phyloP scores from a whole-genome alignment of 2,113 vertebrate species.

The Gobiocypris rarus region DNA sequence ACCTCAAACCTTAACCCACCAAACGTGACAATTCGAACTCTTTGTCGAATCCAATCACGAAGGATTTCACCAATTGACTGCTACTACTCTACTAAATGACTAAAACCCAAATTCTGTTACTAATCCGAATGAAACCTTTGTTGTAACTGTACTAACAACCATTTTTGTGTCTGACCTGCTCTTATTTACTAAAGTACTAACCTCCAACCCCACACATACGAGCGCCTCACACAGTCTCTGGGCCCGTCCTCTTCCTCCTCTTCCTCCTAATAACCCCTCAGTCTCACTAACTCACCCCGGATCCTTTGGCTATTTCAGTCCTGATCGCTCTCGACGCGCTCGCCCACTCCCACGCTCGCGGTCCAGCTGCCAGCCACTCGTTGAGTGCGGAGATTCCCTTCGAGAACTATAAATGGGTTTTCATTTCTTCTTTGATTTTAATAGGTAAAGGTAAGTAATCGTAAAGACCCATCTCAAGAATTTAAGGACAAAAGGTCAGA shows the following conservation, averaged over 20 bases:
- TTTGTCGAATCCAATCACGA: constrained; percentile 74
- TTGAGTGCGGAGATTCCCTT: too few species aligned
- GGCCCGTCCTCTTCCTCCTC: constrained; percentile 22
- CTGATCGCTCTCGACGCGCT: not conserved
- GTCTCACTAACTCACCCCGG: constrained; percentile 20
- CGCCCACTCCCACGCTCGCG: too few species aligned
- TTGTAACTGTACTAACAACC: constrained; percentile 86
- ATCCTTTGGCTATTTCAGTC: constrained; percentile 32
- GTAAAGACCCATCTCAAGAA: not conserved
- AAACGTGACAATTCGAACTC: constrained; percentile 70
- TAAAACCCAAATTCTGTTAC: constrained; percentile 74
- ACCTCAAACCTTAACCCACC: constrained; percentile 66
- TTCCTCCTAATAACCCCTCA: constrained; percentile 14
- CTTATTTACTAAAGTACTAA: constrained; percentile 84
- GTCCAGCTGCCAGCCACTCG: constrained; percentile 77
- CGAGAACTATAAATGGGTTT: not conserved
- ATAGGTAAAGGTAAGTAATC: not conserved
- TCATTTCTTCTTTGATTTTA: not conserved
- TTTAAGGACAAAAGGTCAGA: not conserved
- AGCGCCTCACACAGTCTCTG: constrained; percentile 14
- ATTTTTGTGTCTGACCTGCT: constrained; percentile 86
- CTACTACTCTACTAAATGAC: constrained; percentile 70
- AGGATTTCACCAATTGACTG: constrained; percentile 65
- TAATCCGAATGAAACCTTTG: constrained; percentile 79
- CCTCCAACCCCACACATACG: constrained; percentile 60